Base-by-base conservation (phyloP, 2,888 invertebrate genomes). In the Xestia sexstrigata region DNA sequence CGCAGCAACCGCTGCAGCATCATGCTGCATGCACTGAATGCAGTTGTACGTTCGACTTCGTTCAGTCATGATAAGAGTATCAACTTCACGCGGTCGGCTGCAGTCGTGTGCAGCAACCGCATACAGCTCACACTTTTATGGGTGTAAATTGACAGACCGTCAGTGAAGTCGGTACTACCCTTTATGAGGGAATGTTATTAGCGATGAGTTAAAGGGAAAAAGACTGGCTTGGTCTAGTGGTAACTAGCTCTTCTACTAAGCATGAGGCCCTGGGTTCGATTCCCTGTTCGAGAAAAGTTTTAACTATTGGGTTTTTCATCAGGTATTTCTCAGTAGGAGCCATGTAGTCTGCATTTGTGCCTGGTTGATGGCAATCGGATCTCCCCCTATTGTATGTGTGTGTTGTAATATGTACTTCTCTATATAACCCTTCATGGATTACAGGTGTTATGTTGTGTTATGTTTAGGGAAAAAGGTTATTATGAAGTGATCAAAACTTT, bases 401-500 rank as follows among this genome's bases (percentile, higher is more conserved):
- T 35, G 6, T 58, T 26, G 13, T n/a, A n/a, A n/a, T 26, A 55
- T 9, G 55, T 52, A 26, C 55, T 26, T 26, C 6, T 26, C 15
- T 58, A 15, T 58, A 2, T 26, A 6, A 1, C 26, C 0, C 7
- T 58, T 30, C 4, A 26, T 15, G 26, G 2, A 55, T 26, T 8
- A 30, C 26, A 17, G 2, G 60, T 17, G 8, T 30, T 17, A 60
- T 3, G 60, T 8, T 60, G n/a, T 65, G 20, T 20, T 35, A 13
- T 26, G n/a, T 20, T 4, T 39, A 15, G 13, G 55, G n/a, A n/a
- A 66, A 35, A 47, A 76, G 78, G 81, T 68, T 68, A 67, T 68
- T 73, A 81, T 76, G 65, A 88, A 88, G 78, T 70, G 81, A 88
- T 84, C 76, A 84, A 85, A 83, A 79, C 81, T 65, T 73, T 76